Evolutionary conservation across 2,797 vertebrate species (phyloP).

Genomic region (Bradypodion ventrale): DNA sequence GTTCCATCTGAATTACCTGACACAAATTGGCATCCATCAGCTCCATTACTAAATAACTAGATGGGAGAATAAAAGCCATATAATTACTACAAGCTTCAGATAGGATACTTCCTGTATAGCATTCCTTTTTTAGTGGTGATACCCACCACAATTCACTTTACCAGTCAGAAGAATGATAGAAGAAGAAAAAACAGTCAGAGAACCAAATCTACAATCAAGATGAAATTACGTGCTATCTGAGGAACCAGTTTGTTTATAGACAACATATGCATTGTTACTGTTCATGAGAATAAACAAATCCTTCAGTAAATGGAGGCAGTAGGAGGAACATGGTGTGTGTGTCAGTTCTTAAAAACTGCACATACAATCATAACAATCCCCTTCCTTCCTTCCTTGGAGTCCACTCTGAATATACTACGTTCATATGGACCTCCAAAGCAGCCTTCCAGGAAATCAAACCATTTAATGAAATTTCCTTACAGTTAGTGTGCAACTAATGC

Average conservation of each 20-base stretch:
- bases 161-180: too few species aligned
- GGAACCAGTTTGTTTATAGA: not conserved
- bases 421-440: not conserved
- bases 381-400: not conserved
- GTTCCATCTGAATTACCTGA: slow-evolving; percentile 99
- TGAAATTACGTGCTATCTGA: not conserved
- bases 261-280: not conserved
- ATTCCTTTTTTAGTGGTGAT: not conserved
- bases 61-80: slow-evolving; percentile 49
- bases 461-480: not conserved
- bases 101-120: not conserved
- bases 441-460: not conserved
- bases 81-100: slow-evolving; percentile 28
- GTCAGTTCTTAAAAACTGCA: not conserved
- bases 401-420: not conserved
- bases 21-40: slow-evolving; percentile 99
- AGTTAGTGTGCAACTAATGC: not conserved
- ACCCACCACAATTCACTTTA: not conserved
- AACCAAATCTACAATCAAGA: not conserved
- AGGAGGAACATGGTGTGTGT: not conserved
- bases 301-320: not conserved
- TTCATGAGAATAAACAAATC: not conserved
- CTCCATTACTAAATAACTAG: slow-evolving; percentile 99
- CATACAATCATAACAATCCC: not conserved
- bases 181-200: not conserved